Percentiles rank a stretch among this genome's conserved stretches.
phyloP scores from a whole-genome alignment of 2,888 invertebrate genomes.

The Agrilus mali region DNA sequence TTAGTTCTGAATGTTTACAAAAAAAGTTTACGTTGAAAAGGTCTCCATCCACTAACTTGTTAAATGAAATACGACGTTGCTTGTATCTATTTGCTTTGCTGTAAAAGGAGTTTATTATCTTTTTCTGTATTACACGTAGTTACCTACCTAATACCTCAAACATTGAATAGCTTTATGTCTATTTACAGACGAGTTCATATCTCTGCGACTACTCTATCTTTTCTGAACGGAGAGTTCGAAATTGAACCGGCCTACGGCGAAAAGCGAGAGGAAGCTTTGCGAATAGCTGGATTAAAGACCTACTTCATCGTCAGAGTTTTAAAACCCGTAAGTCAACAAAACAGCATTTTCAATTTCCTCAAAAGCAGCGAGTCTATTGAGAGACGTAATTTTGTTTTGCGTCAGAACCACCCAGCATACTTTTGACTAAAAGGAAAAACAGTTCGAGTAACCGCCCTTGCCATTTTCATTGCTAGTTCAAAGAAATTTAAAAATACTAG shows the following conservation, averaged over 20 bases:
- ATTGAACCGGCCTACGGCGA: conserved; percentile 85
- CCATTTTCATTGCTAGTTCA: too few relatives aligned
- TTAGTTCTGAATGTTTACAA: too few relatives aligned
- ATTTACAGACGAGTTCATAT: conserved; percentile 76
- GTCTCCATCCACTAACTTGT: too few relatives aligned
- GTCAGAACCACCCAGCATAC: too few relatives aligned
- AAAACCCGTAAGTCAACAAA: conserved; percentile 52
- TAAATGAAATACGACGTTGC: too few relatives aligned
- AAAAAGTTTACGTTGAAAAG: too few relatives aligned
- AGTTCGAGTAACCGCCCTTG: too few relatives aligned
- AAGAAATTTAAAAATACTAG: too few relatives aligned
- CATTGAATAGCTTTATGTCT: conserved; percentile 1
- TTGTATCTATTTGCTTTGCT: neutral
- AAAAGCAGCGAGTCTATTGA: too few relatives aligned
- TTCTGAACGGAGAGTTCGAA: conserved; percentile 81
- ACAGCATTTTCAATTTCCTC: too few relatives aligned
- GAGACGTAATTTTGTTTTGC: too few relatives aligned
- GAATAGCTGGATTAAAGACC: conserved; percentile 80
- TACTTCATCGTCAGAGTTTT: conserved; percentile 81
- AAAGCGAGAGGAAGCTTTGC: conserved; percentile 79
- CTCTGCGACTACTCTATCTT: conserved; percentile 79
- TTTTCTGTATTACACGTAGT: neutral
- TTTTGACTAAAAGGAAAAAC: too few relatives aligned
- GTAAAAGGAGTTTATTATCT: neutral
- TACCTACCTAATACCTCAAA: neutral